phyloP scores from a whole-genome alignment of 1,140 invertebrate species.

The Zaprionus inermis region DNA sequence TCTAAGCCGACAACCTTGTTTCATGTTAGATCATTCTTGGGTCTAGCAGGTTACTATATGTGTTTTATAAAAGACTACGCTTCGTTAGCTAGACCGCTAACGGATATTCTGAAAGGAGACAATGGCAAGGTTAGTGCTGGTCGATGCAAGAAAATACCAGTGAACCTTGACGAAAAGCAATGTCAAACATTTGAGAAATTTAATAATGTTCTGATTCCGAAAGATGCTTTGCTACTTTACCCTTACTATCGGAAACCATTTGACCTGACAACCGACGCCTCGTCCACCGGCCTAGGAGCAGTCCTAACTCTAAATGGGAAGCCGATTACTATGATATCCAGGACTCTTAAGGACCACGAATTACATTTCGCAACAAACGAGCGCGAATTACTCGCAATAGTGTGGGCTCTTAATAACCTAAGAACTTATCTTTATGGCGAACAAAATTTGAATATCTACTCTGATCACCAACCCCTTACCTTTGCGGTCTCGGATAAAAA shows the following conservation, averaged over 20 bases:
- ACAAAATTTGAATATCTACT: slow-evolving; percentile 5
- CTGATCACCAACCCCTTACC: not conserved
- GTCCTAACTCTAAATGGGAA: not conserved
- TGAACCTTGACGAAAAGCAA: not conserved
- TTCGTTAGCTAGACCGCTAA: not conserved
- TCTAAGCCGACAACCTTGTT: not conserved
- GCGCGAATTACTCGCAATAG: not conserved
- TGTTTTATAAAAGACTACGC: not conserved
- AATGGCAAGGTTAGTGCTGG: not conserved
- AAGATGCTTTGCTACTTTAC: slow-evolving; percentile 1
- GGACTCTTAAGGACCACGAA: not conserved
- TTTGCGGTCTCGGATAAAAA: slow-evolving; percentile 1
- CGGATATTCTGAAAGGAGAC: slow-evolving; percentile 1
- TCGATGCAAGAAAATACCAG: not conserved
- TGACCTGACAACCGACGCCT: not conserved
- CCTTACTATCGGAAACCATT: not conserved
- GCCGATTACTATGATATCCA: slow-evolving; percentile 4
- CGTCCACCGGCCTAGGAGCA: not conserved
- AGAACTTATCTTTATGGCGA: not conserved
- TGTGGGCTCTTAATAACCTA: slow-evolving; percentile 3
- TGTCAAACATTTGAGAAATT: not conserved
- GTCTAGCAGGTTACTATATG: not conserved
- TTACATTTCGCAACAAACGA: slow-evolving; percentile 2
- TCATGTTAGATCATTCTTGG: slow-evolving; percentile 1
- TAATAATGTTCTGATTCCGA: slow-evolving; percentile 21